Conservation (phyloP, 2,888 invertebrate genomes). For the Xylota sylvarum region DNA sequence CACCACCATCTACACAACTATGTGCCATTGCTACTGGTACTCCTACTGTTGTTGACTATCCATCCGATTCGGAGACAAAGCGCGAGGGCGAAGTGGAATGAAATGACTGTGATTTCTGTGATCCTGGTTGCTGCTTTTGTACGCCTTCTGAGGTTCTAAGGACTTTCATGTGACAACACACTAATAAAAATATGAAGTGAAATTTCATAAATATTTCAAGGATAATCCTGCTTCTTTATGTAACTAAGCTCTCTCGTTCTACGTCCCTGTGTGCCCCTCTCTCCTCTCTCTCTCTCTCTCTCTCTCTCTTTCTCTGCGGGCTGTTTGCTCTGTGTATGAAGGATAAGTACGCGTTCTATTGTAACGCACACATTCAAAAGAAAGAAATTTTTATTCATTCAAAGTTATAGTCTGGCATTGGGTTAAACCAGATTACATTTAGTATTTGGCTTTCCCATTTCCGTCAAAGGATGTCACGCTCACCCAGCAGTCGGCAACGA, state of each 20-base stretch:
- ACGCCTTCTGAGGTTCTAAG: slow-evolving; percentile 7
- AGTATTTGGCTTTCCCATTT: not conserved
- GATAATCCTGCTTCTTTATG: slow-evolving; percentile 35
- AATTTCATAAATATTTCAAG: slow-evolving; percentile 67
- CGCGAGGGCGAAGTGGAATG: slow-evolving; percentile 26
- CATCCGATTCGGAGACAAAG: slow-evolving; percentile 22
- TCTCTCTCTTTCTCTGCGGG: too few species aligned
- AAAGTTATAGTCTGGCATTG: slow-evolving; percentile 18
- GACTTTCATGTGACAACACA: slow-evolving; percentile 30
- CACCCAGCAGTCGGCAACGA: not conserved
- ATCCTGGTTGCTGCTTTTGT: slow-evolving; percentile 17
- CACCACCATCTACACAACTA: slow-evolving; percentile 4
- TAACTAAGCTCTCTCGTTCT: slow-evolving; percentile 6
- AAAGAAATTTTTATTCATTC: slow-evolving; percentile 24
- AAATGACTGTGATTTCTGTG: slow-evolving; percentile 56
- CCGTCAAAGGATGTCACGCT: not conserved
- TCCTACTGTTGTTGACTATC: slow-evolving; percentile 20
- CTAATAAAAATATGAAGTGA: slow-evolving; percentile 58
- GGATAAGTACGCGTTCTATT: slow-evolving; percentile 3
- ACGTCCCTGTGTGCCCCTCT: not conserved
- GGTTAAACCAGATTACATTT: not conserved
- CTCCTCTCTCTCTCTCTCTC: too few species aligned
- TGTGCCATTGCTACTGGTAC: not conserved
- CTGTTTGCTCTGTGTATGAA: not conserved
- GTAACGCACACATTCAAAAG: not conserved